Conservation (phyloP, 2,113 vertebrate species). For the Trichomycterus rosablanca region DNA sequence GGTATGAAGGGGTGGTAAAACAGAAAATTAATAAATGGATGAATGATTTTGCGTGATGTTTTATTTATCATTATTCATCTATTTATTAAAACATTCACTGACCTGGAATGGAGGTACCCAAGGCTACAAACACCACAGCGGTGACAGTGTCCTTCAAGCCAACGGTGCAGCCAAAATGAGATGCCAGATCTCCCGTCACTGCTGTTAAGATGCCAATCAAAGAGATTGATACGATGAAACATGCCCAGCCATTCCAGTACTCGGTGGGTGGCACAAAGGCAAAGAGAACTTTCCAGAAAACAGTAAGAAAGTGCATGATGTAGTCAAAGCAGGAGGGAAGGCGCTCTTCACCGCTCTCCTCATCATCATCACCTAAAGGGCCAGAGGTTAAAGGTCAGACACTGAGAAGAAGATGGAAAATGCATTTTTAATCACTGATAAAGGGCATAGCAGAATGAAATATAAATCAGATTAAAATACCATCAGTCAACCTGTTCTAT, state of each 20-base stretch:
- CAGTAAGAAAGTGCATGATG: constrained; percentile 84
- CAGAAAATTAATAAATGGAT: no score
- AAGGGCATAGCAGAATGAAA: constrained; percentile 19
- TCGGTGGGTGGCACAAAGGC: constrained; percentile 78
- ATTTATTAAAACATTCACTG: constrained; percentile 5
- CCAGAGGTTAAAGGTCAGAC: neutral
- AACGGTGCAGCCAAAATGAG: constrained; percentile 77
- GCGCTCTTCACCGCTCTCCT: constrained; percentile 76
- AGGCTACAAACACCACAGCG: constrained; percentile 77
- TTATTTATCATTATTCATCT: neutral
- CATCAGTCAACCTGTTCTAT: constrained; percentile 5
- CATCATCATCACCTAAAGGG: constrained; percentile 71
- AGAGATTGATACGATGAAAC: constrained; percentile 76
- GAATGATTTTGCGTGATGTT: neutral
- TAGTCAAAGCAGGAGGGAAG: constrained; percentile 81
- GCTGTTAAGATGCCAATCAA: constrained; percentile 75
- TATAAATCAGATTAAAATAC: neutral
- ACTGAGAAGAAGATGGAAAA: neutral
- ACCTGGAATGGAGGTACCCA: constrained; percentile 79
- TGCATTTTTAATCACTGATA: constrained; percentile 19
- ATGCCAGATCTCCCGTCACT: constrained; percentile 74
- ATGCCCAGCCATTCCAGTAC: constrained; percentile 82
- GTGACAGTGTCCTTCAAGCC: constrained; percentile 79
- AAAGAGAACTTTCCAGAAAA: constrained; percentile 82
- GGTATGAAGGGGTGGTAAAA: no score